phyloP scores from a whole-genome alignment of 2,888 invertebrate species.

The Tribolium freemani region DNA sequence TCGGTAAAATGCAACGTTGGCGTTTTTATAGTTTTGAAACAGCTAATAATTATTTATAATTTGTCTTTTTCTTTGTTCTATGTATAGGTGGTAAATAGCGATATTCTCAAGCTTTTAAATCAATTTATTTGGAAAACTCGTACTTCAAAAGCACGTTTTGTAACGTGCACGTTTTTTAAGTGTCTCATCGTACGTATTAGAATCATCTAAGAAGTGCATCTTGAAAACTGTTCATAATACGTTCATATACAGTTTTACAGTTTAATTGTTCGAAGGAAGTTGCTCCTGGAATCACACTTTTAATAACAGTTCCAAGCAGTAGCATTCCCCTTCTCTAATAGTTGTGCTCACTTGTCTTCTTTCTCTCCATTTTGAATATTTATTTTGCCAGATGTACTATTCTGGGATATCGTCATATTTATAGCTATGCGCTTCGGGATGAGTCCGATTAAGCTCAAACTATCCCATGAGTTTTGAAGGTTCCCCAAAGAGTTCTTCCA shows the following conservation, averaged over 20 bases:
- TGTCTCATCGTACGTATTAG: conserved; percentile 51
- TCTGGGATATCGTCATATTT: too few relatives aligned
- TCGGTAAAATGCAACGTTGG: too few relatives aligned
- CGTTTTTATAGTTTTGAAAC: too few relatives aligned
- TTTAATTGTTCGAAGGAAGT: conserved; percentile 51
- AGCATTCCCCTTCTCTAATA: conserved; percentile 44
- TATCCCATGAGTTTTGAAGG: background rate
- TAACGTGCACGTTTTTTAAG: conserved; percentile 51
- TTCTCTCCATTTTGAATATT: background rate
- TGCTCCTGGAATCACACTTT: conserved; percentile 46
- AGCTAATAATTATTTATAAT: too few relatives aligned
- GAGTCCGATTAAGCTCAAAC: conserved; percentile 4
- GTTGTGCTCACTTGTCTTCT: conserved; percentile 3
- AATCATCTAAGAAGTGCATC: conserved; percentile 57
- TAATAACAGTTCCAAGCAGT: conserved; percentile 50
- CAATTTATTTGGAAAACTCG: too few relatives aligned
- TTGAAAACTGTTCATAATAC: conserved; percentile 51
- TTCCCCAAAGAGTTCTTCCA: conserved; percentile 14
- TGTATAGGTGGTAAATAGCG: too few relatives aligned
- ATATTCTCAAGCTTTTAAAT: too few relatives aligned
- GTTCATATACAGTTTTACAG: conserved; percentile 51
- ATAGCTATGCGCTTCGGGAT: conserved; percentile 44
- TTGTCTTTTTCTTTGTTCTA: too few relatives aligned
- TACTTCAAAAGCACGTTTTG: conserved; percentile 55
- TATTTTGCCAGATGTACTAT: conserved; percentile 16